phyloP scores from a whole-genome alignment of 1,140 invertebrate species.

The Microplitis demolitor region DNA sequence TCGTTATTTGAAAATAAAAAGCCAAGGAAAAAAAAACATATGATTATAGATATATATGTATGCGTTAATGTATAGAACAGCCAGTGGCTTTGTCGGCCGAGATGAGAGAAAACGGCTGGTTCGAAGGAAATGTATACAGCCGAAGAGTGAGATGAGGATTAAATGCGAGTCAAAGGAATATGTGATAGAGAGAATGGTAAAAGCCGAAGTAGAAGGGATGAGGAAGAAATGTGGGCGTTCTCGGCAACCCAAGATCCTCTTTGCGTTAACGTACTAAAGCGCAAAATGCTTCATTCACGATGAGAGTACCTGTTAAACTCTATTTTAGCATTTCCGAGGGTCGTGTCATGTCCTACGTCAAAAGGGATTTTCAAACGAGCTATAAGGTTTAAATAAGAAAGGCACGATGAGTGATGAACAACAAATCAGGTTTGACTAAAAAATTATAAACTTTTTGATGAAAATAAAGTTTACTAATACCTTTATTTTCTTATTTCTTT shows the following conservation, averaged over 20 bases:
- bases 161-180: constrained; percentile 9
- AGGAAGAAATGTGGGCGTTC: not conserved
- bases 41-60: not conserved
- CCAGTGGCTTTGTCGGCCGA: constrained; percentile 33
- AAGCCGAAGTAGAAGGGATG: not conserved
- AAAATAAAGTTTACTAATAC: not conserved
- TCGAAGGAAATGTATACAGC: not conserved
- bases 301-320: constrained; percentile 36
- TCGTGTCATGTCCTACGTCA: constrained; percentile 26
- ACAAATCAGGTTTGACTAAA: not conserved
- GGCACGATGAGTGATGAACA: not conserved
- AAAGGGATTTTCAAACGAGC: constrained; percentile 29
- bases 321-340: constrained; percentile 33
- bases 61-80: not conserved
- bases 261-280: constrained; percentile 16
- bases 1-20: constrained; percentile 42
- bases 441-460: not conserved
- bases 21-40: not conserved
- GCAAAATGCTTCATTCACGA: constrained; percentile 22
- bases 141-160: not conserved
- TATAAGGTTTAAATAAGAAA: constrained; percentile 2
- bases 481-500: not conserved
- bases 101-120: constrained; percentile 24
- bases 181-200: constrained; percentile 5
- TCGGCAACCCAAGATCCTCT: constrained; percentile 23